Evolutionary conservation across 1,140 invertebrate species (phyloP).

Genomic region (Ceratina japonica): DNA sequence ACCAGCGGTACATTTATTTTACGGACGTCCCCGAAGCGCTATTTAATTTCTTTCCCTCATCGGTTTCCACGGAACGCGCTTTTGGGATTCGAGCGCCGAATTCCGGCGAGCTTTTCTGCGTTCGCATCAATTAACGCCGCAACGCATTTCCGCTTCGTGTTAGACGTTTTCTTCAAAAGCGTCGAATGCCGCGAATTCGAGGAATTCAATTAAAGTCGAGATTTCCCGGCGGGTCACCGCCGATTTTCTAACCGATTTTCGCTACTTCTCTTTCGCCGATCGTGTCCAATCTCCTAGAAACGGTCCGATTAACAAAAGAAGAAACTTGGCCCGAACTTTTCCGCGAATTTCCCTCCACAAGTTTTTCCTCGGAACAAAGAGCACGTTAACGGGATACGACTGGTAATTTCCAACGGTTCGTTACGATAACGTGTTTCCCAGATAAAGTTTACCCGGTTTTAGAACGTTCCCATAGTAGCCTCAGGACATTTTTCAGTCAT

Average conservation of each 20-base stretch:
- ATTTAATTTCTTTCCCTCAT: not conserved
- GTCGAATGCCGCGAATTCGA: constrained; percentile 22
- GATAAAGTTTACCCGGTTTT: not conserved
- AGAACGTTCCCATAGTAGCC: not conserved
- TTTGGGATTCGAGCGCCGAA: not conserved
- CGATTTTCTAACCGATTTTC: constrained; percentile 40
- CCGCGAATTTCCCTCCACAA: not conserved
- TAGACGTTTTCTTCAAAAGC: constrained; percentile 42
- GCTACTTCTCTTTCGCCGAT: constrained; percentile 1
- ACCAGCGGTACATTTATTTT: constrained; percentile 7
- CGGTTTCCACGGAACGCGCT: not conserved
- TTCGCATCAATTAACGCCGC: too few species aligned
- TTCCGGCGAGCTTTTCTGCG: not conserved
- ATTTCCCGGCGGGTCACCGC: constrained; percentile 57
- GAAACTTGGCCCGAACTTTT: constrained; percentile 46
- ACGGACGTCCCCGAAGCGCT: not conserved
- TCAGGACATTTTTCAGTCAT: not conserved
- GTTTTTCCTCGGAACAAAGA: not conserved
- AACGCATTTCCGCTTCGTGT: not conserved
- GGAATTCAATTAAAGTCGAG: constrained; percentile 65
- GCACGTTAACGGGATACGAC: not conserved
- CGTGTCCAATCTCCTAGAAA: constrained; percentile 43
- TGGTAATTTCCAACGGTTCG: not conserved
- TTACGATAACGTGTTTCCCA: not conserved
- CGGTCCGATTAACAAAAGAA: constrained; percentile 46